phyloP scores from a whole-genome alignment of 2,797 vertebrate genomes.

The Melopsittacus undulatus region DNA sequence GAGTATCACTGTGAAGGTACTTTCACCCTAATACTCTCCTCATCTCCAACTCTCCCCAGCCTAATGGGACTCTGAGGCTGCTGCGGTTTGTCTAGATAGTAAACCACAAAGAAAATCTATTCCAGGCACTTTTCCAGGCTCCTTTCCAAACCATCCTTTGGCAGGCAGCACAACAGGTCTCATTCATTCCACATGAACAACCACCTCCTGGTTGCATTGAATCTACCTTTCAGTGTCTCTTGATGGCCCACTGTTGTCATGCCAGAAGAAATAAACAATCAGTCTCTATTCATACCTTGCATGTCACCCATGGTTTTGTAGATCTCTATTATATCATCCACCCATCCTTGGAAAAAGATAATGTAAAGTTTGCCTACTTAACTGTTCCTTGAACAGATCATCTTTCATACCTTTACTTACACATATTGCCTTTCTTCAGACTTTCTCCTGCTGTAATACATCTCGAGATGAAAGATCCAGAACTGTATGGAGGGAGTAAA shows the following conservation, averaged over 20 bases:
- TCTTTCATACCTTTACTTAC: neutral
- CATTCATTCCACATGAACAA: neutral
- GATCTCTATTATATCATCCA: neutral
- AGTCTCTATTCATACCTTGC: neutral
- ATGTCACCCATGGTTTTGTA: neutral
- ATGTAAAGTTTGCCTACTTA: neutral
- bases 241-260: neutral
- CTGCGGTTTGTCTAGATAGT: neutral
- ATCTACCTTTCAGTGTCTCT: neutral
- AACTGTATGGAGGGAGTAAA: accelerated
- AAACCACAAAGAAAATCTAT: neutral
- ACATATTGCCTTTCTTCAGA: neutral
- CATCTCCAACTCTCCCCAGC: neutral
- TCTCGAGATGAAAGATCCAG: neutral
- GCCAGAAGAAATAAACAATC: neutral
- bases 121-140: neutral
- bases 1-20: accelerated
- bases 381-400: neutral
- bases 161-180: neutral
- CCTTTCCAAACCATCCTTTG: neutral
- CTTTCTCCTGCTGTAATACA: neutral
- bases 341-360: neutral
- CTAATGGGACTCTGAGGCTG: neutral
- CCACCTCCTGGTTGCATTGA: neutral
- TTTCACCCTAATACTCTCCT: neutral